phyloP scores from a whole-genome alignment of 2,888 invertebrate species.

The Drosophila leonis region DNA sequence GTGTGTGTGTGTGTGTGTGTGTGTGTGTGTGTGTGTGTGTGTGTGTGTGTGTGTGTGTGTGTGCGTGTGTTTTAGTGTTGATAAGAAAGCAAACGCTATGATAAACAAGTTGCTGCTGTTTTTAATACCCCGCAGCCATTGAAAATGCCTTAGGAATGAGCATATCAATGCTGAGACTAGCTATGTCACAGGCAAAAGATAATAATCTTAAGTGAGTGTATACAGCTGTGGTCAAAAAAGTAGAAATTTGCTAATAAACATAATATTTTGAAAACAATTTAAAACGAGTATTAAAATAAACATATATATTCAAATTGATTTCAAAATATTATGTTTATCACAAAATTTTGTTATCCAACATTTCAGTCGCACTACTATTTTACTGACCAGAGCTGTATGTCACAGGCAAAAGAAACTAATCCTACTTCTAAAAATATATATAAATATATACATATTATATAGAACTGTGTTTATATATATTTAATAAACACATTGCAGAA shows the following conservation, averaged over 20 bases:
- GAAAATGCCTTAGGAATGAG: background rate
- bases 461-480: too few relatives aligned
- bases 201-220: background rate
- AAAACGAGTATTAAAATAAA: too few relatives aligned
- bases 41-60: constrained; percentile 7
- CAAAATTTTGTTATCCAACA: too few relatives aligned
- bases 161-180: background rate
- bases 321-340: too few relatives aligned
- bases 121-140: constrained; percentile 15
- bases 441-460: background rate
- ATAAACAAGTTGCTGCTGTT: constrained; percentile 57
- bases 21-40: constrained; percentile 21
- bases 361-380: too few relatives aligned
- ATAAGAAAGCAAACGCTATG: constrained; percentile 59
- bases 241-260: too few relatives aligned
- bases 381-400: too few relatives aligned
- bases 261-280: too few relatives aligned
- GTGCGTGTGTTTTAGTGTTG: constrained; percentile 53
- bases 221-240: too few relatives aligned
- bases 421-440: too few relatives aligned
- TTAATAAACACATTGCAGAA: background rate
- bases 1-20: constrained; percentile 14
- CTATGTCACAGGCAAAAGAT: background rate
- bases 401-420: too few relatives aligned
- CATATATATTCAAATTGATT: too few relatives aligned